Evolutionary conservation across 1,140 invertebrate species (phyloP).

Genomic region (Diuraphis noxia): DNA sequence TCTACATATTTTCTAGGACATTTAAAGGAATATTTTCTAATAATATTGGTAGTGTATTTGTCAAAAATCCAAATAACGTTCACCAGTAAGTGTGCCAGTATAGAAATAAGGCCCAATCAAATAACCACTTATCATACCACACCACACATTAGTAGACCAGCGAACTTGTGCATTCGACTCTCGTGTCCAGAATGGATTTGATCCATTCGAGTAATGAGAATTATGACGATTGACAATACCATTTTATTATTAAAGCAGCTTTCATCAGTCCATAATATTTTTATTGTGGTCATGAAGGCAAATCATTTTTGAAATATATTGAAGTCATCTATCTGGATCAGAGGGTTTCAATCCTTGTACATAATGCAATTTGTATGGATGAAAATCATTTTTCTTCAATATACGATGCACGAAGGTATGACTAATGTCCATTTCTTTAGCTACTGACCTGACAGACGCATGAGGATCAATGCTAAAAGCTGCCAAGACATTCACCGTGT

Average conservation of each 20-base stretch:
- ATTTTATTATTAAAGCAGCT: constrained; percentile 3
- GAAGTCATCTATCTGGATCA: not conserved
- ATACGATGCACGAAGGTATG: not conserved
- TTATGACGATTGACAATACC: not conserved
- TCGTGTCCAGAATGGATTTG: constrained; percentile 14
- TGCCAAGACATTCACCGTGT: too few species aligned
- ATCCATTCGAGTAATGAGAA: not conserved
- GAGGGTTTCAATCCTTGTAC: not conserved
- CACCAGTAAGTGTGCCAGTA: constrained; percentile 14
- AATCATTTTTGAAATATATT: not conserved
- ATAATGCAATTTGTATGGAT: constrained; percentile 6
- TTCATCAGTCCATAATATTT: constrained; percentile 12
- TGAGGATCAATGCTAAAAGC: not conserved
- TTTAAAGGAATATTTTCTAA: too few species aligned
- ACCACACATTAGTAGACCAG: constrained; percentile 2
- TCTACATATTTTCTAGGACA: too few species aligned
- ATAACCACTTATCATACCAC: constrained; percentile 27
- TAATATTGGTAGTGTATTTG: too few species aligned
- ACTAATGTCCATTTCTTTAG: not conserved
- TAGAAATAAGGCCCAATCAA: constrained; percentile 4
- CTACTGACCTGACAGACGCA: not conserved
- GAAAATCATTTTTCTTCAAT: not conserved
- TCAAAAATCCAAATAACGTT: too few species aligned
- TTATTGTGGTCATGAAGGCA: not conserved
- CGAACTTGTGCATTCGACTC: not conserved